phyloP scores from a whole-genome alignment of 2,888 invertebrate genomes.

The Drosophila suboccidentalis region DNA sequence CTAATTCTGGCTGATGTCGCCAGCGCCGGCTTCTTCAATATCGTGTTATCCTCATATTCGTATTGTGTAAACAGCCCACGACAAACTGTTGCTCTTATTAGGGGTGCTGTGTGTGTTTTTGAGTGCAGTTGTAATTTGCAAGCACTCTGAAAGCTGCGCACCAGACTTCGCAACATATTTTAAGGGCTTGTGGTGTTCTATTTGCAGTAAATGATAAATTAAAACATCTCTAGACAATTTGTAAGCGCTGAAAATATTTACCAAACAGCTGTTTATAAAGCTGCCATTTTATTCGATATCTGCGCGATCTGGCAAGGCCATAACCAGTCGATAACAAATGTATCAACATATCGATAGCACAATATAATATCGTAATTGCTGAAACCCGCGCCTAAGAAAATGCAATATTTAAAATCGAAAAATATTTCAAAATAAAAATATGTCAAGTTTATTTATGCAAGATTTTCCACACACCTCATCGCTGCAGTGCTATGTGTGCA shows the following conservation, averaged over 20 bases:
- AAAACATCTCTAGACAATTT: slow-evolving; percentile 25
- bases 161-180: slow-evolving; percentile 63
- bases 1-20: slow-evolving; percentile 29
- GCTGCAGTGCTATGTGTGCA: slow-evolving; percentile 39
- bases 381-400: background rate
- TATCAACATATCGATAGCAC: background rate
- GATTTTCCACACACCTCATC: slow-evolving; percentile 14
- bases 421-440: slow-evolving; percentile 13
- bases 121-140: slow-evolving; percentile 41
- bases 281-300: background rate
- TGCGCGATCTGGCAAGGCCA: slow-evolving; percentile 13
- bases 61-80: slow-evolving; percentile 59
- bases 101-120: background rate
- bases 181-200: background rate
- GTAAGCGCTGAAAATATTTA: slow-evolving; percentile 2
- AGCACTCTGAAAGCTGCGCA: slow-evolving; percentile 54
- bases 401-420: background rate
- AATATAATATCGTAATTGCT: background rate
- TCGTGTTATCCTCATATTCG: slow-evolving; percentile 21
- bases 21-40: slow-evolving; percentile 21
- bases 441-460: slow-evolving; percentile 3
- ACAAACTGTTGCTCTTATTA: slow-evolving; percentile 3
- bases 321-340: background rate
- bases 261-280: slow-evolving; percentile 46
- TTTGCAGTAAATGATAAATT: background rate